Conservation (phyloP, 2,888 invertebrate genomes). For the Sepiola atlantica region DNA sequence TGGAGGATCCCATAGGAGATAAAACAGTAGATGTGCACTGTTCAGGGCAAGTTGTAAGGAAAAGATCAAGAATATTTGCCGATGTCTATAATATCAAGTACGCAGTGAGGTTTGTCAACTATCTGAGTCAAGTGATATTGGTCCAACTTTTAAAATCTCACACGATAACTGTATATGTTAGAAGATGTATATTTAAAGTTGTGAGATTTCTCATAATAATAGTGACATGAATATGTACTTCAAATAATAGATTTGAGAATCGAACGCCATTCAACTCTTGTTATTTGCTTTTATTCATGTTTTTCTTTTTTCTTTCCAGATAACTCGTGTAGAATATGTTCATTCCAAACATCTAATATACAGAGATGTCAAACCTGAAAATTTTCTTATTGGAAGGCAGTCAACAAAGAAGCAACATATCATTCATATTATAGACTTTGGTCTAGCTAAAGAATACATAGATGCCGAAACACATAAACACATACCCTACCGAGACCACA, state of each 20-base stretch:
- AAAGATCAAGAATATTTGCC: too few species aligned
- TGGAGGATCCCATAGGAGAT: too few species aligned
- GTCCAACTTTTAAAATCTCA: too few species aligned
- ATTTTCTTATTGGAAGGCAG: conserved; percentile 98
- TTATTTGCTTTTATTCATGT: background rate
- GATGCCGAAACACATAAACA: conserved; percentile 95
- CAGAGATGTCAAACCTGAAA: conserved; percentile 99
- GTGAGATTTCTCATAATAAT: too few species aligned
- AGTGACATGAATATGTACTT: too few species aligned
- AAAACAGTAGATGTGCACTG: too few species aligned
- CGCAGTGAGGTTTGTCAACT: too few species aligned
- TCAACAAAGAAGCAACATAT: conserved; percentile 98
- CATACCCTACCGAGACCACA: conserved; percentile 99
- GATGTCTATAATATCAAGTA: too few species aligned
- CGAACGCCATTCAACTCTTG: background rate
- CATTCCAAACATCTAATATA: conserved; percentile 99
- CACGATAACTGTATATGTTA: too few species aligned
- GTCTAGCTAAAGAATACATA: conserved; percentile 99
- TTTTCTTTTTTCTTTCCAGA: conserved; percentile 79
- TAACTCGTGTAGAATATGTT: conserved; percentile 99
- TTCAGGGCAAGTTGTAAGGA: too few species aligned
- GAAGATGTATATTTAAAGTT: too few species aligned
- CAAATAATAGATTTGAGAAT: background rate
- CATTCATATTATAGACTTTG: conserved; percentile 99
- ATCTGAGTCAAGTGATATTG: too few species aligned